A percentile compares a stretch with the other conserved stretches of the same genome.
phyloP scores from a whole-genome alignment of 2,113 vertebrate species.

The Patagioenas fasciata region DNA sequence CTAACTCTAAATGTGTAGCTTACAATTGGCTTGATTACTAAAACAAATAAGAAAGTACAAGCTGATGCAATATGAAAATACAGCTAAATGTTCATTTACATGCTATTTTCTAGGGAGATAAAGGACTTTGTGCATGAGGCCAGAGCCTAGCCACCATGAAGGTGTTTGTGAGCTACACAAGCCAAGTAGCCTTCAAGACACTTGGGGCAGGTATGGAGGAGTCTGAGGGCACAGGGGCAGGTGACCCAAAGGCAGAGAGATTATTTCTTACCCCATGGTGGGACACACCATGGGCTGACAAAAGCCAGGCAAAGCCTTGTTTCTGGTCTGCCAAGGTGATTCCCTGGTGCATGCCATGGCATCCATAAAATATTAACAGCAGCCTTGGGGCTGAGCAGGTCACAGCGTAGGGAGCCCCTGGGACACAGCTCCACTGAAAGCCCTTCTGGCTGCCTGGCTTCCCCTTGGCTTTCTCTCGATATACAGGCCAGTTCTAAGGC shows the following conservation, averaged over 20 bases:
- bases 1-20: background rate
- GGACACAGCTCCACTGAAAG: rapidly evolving
- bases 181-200: background rate
- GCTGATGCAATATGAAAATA: background rate
- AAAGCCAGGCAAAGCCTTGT: background rate
- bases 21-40: background rate
- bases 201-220: rapidly evolving
- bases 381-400: background rate
- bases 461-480: background rate
- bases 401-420: rapidly evolving
- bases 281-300: background rate
- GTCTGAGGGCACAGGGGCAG: background rate
- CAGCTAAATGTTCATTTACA: background rate
- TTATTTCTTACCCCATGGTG: background rate
- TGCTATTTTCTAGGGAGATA: background rate
- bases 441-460: background rate
- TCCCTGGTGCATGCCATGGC: rapidly evolving
- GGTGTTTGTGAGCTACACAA: background rate
- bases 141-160: background rate
- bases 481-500: background rate
- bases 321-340: background rate
- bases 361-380: background rate
- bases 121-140: background rate
- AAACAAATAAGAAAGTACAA: background rate
- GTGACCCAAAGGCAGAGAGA: background rate